A percentile compares a stretch with the other conserved stretches of the same genome.
phyloP scores from a whole-genome alignment of 2,888 invertebrate species.

The Gymnoscelis rufifasciata region DNA sequence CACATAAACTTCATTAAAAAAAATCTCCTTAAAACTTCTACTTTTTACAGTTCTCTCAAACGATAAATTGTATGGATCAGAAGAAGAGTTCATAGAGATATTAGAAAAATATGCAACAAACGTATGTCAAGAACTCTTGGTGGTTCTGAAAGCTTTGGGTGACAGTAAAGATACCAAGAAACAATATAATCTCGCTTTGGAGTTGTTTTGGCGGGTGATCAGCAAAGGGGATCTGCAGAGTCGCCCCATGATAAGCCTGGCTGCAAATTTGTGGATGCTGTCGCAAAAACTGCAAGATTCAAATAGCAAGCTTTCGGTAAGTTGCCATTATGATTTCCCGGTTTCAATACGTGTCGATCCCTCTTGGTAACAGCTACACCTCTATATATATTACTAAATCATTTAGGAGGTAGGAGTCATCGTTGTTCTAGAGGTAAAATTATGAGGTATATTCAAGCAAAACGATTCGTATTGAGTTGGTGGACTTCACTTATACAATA shows the following conservation, averaged over 20 bases:
- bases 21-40: neutral
- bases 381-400: too few species aligned
- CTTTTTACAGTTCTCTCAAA: constrained; percentile 89
- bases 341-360: too few species aligned
- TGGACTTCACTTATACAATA: too few species aligned
- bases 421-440: too few species aligned
- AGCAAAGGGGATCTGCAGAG: constrained; percentile 82
- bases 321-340: constrained; percentile 13
- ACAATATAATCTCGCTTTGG: constrained; percentile 86
- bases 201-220: constrained; percentile 84
- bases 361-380: too few species aligned
- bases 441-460: too few species aligned
- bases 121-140: constrained; percentile 87
- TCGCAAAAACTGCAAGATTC: constrained; percentile 80
- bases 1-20: too few species aligned
- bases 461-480: too few species aligned
- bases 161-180: constrained; percentile 81
- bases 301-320: constrained; percentile 55
- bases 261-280: constrained; percentile 89
- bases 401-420: too few species aligned
- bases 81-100: constrained; percentile 90
- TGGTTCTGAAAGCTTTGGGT: constrained; percentile 84
- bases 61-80: constrained; percentile 93
- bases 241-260: constrained; percentile 82
- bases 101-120: constrained; percentile 87